Base-by-base conservation (phyloP, 2,797 vertebrate genomes). In the Myotis daubentonii region DNA sequence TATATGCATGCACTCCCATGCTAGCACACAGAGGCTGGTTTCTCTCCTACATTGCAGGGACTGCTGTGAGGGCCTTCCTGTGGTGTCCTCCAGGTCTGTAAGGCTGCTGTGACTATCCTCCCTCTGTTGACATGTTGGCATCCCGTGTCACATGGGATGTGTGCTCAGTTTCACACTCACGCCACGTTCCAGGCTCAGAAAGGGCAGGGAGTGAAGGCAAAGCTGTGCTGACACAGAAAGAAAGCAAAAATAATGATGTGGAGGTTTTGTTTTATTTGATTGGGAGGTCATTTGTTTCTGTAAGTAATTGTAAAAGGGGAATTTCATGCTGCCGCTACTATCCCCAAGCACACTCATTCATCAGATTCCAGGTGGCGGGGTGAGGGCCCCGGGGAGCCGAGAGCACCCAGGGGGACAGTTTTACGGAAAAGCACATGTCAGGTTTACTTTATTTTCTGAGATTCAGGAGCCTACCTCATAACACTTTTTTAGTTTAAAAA, bases 211-310 rank as follows among this genome's bases (percentile, higher is more conserved):
- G 91, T 44, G 57, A 91, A 53, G 81, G 84, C 94, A 71, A 92
- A 89, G 90, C 97, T 97, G 93, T 92, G 96, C 8, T 0, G 91
- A 97, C 94, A 89, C 94, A 84, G 62, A 96, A 97, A 94, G 94
- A 94, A 93, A 62, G 93, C 89, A 95, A 93, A 72, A 97, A 97
- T 80, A 87, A 80, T 93, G 97, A 85, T 79, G 85, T 65, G 62
- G 89, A 95, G 93, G 95, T 91, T 91, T 12, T 33, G 70, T 96
- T 97, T 97, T 95, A 91, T 97, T 95, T 91, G 93, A 94, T 10
- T 2, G 89, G 93, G 75, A 95, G 92, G 92, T 71, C 95, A 87
- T 66, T 97, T 94, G 22, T 96, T 92, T 96, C 76, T 84, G 15
- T 75, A 93, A 94, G 94, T 90, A 87, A 89, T 93, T 92, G 57